Conservation (phyloP, 2,797 vertebrate genomes). For the Sebastes cheni region DNA sequence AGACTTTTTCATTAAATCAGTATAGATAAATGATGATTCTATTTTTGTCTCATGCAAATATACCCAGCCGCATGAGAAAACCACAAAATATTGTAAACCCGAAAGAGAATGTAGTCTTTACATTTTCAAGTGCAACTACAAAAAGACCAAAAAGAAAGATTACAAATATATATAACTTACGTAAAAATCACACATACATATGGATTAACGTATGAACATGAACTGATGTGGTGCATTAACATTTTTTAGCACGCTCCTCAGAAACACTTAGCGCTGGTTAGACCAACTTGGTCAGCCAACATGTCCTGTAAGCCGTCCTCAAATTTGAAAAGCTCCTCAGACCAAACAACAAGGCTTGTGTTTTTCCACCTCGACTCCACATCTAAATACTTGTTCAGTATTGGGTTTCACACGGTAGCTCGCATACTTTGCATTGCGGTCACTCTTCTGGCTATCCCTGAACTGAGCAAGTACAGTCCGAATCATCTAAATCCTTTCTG, state of each 20-base stretch:
- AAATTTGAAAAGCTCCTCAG: slow-evolving; percentile 58
- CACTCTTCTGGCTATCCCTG: slow-evolving; percentile 22
- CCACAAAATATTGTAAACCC: neutral
- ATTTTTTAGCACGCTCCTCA: slow-evolving; percentile 2
- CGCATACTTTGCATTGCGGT: slow-evolving; percentile 59
- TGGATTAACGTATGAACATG: neutral
- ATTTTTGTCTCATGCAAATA: neutral
- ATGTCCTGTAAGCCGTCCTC: slow-evolving; percentile 49
- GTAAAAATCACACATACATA: neutral
- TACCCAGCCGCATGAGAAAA: neutral
- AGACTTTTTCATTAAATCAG: neutral
- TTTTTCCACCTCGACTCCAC: slow-evolving; percentile 62
- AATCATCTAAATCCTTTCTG: slow-evolving; percentile 44
- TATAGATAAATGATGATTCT: neutral
- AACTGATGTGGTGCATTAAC: neutral
- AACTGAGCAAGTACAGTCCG: slow-evolving; percentile 46
- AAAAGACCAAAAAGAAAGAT: neutral
- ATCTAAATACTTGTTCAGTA: slow-evolving; percentile 71
- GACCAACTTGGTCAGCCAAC: slow-evolving; percentile 58
- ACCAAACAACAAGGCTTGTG: slow-evolving; percentile 56
- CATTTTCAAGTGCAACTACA: neutral
- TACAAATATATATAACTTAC: neutral
- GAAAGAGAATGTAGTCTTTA: neutral
- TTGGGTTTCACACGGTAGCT: slow-evolving; percentile 67
- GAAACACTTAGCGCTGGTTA: slow-evolving; percentile 56